A percentile compares a stretch with the other conserved stretches of the same genome.
Evolutionary conservation across 2,888 invertebrate genomes (phyloP).

Genomic region (Nemapogon koenigi): DNA sequence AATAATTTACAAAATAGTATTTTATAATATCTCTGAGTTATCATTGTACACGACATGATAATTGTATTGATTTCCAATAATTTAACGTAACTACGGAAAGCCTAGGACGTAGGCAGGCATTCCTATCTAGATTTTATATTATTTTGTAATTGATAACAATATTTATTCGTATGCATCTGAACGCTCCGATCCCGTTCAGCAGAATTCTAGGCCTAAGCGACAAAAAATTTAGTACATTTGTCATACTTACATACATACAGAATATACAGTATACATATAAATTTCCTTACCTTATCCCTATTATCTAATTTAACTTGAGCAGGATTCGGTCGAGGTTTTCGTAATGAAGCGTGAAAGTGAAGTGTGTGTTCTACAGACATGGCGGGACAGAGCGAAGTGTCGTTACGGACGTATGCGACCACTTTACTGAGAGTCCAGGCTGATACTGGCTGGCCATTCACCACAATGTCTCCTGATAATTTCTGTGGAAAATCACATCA

Average conservation of each 20-base stretch:
- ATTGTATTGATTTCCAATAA: background rate
- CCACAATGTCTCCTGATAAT: constrained; percentile 77
- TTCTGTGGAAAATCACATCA: no score
- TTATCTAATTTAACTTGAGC: constrained; percentile 72
- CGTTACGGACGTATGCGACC: constrained; percentile 77
- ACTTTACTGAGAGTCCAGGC: constrained; percentile 73
- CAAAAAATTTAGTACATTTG: background rate
- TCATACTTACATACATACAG: background rate
- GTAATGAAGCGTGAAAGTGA: constrained; percentile 80
- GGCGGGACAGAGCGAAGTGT: constrained; percentile 80
- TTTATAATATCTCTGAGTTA: no score
- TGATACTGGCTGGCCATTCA: constrained; percentile 86
- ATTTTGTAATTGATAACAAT: no score
- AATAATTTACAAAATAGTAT: no score
- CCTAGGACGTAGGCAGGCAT: no score
- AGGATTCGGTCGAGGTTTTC: constrained; percentile 67
- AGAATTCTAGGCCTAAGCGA: no score
- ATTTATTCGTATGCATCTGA: no score
- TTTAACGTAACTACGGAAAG: background rate
- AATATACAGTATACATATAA: background rate
- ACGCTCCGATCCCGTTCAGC: no score
- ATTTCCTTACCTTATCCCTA: constrained; percentile 69
- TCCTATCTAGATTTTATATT: no score
- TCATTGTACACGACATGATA: no score
- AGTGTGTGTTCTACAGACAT: constrained; percentile 92